A percentile compares a stretch with the other conserved stretches of the same genome.
phyloP scores from a whole-genome alignment of 2,113 vertebrate genomes.

The human (Homo sapiens) region GRCh38 chr20:52326501-52327000 shows the following conservation, averaged over 20 bases:
- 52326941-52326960: constrained; percentile 51
- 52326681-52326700: not conserved
- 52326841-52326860: not conserved
- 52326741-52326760: constrained; percentile 25
- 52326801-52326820: not conserved
- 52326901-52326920: not conserved
- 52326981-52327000: constrained; percentile 28
- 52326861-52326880: constrained; percentile 50
- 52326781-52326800: not conserved
- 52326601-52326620: not conserved
- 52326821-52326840: constrained; percentile 15
- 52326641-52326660: not conserved
- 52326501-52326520: not conserved
- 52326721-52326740: not conserved
- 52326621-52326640: not conserved
- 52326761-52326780: constrained; percentile 26
- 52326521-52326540: constrained; percentile 51
- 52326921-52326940: constrained; percentile 41
- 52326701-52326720: not conserved
- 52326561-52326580: not conserved
- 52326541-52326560: not conserved
- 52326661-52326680: constrained; percentile 17
- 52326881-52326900: not conserved
- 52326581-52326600: not conserved
- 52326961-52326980: not conserved